phyloP scores from a whole-genome alignment of 2,797 vertebrate genomes.

The Picus viridis region DNA sequence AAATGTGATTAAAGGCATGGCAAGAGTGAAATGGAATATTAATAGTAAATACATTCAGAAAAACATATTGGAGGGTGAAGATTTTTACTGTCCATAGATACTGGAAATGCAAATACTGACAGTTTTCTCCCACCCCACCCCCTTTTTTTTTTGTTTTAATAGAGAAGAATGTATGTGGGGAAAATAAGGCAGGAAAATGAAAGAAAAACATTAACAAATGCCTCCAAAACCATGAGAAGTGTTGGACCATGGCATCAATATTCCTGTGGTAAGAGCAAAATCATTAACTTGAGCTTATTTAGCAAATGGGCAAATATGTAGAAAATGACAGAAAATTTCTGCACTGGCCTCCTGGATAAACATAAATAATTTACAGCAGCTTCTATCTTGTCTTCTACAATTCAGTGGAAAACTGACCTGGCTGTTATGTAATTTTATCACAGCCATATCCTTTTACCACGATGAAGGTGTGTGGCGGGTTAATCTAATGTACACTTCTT shows the following conservation, averaged over 20 bases:
- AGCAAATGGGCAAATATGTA: background rate
- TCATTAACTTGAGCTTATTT: background rate
- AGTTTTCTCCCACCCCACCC: background rate
- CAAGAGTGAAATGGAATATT: background rate
- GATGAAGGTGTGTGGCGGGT: background rate
- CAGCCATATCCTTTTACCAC: background rate
- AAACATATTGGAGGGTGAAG: background rate
- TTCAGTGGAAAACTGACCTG: background rate
- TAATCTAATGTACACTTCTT: background rate
- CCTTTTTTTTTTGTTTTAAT: background rate
- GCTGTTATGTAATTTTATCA: background rate
- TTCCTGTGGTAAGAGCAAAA: background rate
- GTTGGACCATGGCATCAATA: background rate
- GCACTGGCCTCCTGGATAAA: background rate
- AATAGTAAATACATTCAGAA: background rate
- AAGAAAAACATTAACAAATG: background rate
- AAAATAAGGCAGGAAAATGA: background rate
- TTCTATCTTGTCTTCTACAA: background rate
- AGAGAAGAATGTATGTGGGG: background rate
- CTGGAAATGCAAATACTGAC: background rate
- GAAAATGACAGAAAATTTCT: constrained; percentile 10
- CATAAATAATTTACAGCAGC: background rate
- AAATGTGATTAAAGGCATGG: background rate
- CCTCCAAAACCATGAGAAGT: background rate
- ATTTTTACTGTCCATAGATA: background rate